phyloP scores from a whole-genome alignment of 2,797 vertebrate genomes.

The Vultur gryphus region DNA sequence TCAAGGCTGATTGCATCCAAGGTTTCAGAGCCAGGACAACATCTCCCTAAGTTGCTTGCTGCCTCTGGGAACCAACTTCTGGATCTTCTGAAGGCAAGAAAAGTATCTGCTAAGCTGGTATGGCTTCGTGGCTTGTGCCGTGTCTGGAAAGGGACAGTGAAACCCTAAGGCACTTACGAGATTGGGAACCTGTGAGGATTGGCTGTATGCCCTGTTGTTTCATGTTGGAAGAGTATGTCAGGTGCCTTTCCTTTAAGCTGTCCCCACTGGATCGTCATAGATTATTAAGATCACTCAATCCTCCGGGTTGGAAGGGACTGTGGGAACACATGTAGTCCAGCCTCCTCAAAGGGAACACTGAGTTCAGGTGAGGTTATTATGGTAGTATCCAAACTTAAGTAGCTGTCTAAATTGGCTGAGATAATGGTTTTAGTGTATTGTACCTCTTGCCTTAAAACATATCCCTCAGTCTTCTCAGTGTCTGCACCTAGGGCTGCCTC shows the following conservation, averaged over 20 bases:
- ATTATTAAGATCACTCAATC: background rate
- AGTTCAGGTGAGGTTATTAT: background rate
- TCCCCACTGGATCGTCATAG: background rate
- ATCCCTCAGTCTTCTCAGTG: accelerated
- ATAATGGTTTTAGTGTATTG: background rate
- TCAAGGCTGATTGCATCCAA: background rate
- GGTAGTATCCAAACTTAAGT: background rate
- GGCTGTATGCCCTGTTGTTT: background rate
- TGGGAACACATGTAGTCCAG: background rate
- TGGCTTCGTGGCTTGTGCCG: background rate
- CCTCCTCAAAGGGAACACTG: background rate
- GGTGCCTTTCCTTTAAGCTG: background rate
- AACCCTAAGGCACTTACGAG: background rate
- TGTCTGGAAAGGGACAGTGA: background rate
- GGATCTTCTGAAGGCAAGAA: background rate
- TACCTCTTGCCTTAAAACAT: background rate
- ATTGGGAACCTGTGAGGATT: background rate
- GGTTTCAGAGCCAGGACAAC: background rate
- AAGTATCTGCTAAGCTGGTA: background rate
- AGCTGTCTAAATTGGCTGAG: background rate
- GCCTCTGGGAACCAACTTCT: background rate
- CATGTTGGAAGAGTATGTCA: background rate
- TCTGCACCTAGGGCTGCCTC: background rate
- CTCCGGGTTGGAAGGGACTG: background rate
- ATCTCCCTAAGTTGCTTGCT: background rate